Percentiles rank a stretch among this genome's conserved stretches.
Evolutionary conservation across 2,797 vertebrate genomes (phyloP).

Genomic region (Australoheros facetus): DNA sequence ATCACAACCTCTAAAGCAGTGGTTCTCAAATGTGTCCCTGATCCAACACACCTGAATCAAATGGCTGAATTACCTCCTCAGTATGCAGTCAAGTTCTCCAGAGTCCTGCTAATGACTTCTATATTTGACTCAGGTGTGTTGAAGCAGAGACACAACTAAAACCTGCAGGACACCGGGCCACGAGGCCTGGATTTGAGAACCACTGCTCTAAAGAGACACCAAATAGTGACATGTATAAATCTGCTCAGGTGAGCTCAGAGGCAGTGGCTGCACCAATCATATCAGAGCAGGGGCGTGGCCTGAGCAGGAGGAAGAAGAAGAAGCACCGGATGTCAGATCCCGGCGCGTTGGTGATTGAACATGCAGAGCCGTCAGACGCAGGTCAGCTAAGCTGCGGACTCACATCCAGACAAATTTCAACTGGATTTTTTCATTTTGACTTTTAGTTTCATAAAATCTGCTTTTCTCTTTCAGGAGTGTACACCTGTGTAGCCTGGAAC

Average conservation of each 20-base stretch:
- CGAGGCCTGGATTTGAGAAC: too few relatives aligned
- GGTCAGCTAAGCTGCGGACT: constrained; percentile 51
- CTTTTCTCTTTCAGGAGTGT: constrained; percentile 66
- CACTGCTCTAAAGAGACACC: neutral
- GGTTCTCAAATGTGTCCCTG: too few relatives aligned
- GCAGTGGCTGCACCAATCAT: constrained; percentile 57
- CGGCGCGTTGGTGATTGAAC: constrained; percentile 80
- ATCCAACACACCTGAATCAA: too few relatives aligned
- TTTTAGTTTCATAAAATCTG: fast-evolving
- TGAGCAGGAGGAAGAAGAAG: constrained; percentile 50
- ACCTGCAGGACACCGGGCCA: too few relatives aligned
- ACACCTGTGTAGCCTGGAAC: constrained; percentile 86
- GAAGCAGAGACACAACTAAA: too few relatives aligned
- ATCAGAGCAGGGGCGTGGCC: constrained; percentile 59
- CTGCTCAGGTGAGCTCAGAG: constrained; percentile 75
- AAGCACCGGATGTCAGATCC: constrained; percentile 78
- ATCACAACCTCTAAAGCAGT: neutral
- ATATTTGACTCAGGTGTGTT: too few relatives aligned
- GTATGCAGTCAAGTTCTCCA: too few relatives aligned
- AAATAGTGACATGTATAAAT: neutral
- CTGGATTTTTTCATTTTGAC: neutral
- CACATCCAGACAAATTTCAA: neutral
- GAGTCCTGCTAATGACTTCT: too few relatives aligned
- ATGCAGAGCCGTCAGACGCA: constrained; percentile 74
- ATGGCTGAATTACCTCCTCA: too few relatives aligned